phyloP scores from a whole-genome alignment of 2,888 invertebrate genomes.

The Rhamnusium bicolor region DNA sequence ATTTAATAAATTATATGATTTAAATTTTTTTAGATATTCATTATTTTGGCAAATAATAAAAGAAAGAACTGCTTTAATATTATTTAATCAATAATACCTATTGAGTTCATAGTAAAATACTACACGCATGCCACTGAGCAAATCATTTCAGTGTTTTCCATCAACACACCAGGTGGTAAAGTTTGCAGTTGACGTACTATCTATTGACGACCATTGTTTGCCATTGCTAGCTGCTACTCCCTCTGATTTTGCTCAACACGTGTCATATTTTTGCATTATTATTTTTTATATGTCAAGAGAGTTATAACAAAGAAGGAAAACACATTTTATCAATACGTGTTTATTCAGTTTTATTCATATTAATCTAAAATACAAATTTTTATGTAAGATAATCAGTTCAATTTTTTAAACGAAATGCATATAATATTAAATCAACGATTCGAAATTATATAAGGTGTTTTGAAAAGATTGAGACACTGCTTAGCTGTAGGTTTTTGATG shows the following conservation, averaged over 20 bases:
- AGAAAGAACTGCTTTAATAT: too few relatives aligned
- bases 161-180: constrained; percentile 47
- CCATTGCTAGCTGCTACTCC: constrained; percentile 32
- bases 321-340: neutral
- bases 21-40: too few relatives aligned
- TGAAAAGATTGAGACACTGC: too few relatives aligned
- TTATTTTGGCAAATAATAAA: too few relatives aligned
- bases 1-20: too few relatives aligned
- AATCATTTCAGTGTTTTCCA: constrained; percentile 18
- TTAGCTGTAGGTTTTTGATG: too few relatives aligned
- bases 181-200: constrained; percentile 54
- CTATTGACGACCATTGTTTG: constrained; percentile 50
- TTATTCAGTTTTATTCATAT: neutral
- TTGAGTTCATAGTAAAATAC: neutral
- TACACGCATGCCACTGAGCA: neutral
- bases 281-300: constrained; percentile 6
- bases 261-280: constrained; percentile 38
- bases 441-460: too few relatives aligned
- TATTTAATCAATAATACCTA: too few relatives aligned
- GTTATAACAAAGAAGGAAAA: neutral
- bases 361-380: neutral
- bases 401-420: too few relatives aligned
- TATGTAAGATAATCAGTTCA: neutral
- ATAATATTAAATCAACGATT: too few relatives aligned
- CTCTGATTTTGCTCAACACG: constrained; percentile 45